phyloP scores from a whole-genome alignment of 1,140 invertebrate species.

The Hyles vespertilio region DNA sequence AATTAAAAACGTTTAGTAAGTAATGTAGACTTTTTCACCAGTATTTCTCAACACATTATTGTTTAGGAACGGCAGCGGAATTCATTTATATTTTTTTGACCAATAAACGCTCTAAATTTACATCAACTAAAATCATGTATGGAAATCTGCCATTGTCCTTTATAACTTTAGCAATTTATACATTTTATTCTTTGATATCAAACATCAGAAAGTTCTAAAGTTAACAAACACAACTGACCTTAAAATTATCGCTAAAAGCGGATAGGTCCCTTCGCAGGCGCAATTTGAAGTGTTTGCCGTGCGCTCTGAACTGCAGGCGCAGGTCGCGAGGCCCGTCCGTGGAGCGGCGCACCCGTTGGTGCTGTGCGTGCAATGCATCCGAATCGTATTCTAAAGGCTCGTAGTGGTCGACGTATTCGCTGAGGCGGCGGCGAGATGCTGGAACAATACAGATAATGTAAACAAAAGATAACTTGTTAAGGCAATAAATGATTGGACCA shows the following conservation, averaged over 20 bases:
- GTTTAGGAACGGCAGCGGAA: too few species aligned
- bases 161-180: too few species aligned
- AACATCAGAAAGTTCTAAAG: not conserved
- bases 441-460: constrained; percentile 63
- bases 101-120: too few species aligned
- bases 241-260: constrained; percentile 87
- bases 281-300: constrained; percentile 87
- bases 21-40: too few species aligned
- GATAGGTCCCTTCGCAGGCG: constrained; percentile 88
- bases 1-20: too few species aligned
- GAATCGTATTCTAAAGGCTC: constrained; percentile 91
- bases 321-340: constrained; percentile 82
- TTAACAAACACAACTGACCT: constrained; percentile 65
- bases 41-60: too few species aligned
- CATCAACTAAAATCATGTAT: too few species aligned
- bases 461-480: not conserved
- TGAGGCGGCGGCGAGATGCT: constrained; percentile 84
- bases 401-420: constrained; percentile 95
- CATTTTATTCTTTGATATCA: not conserved
- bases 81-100: too few species aligned
- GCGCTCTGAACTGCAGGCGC: constrained; percentile 87
- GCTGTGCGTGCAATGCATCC: constrained; percentile 77
- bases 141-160: too few species aligned
- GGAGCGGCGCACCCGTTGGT: constrained; percentile 78
- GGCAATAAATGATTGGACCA: too few species aligned